phyloP scores from a whole-genome alignment of 2,797 vertebrate species.

The Cossypha caffra region DNA sequence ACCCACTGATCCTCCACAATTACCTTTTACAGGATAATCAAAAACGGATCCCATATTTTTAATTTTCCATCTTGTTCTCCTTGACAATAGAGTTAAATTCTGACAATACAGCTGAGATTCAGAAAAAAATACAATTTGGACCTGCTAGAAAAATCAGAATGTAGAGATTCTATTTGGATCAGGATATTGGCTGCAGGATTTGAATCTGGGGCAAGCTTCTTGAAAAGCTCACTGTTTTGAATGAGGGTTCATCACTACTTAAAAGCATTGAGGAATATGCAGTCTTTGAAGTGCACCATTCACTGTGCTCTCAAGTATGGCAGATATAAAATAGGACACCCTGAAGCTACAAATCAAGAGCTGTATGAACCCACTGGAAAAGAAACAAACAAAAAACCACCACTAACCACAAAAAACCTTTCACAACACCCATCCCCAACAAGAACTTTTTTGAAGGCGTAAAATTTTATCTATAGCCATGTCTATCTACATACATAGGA shows the following conservation, averaged over 20 bases:
- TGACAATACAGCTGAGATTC: not conserved
- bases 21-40: not conserved
- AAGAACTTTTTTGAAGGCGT: not conserved
- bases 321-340: not conserved
- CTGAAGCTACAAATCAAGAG: not conserved
- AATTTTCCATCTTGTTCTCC: not conserved
- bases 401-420: not conserved
- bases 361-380: not conserved
- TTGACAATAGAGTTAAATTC: not conserved
- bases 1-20: not conserved
- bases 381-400: not conserved
- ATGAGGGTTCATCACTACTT: not conserved
- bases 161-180: not conserved
- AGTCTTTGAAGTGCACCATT: not conserved
- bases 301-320: not conserved
- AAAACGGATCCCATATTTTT: not conserved
- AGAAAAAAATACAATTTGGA: not conserved
- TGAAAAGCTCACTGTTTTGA: not conserved
- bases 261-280: not conserved
- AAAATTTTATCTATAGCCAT: not conserved
- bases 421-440: not conserved
- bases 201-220: not conserved
- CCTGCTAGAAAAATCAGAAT: not conserved
- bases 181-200: not conserved
- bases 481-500: not conserved